phyloP scores from a whole-genome alignment of 1,140 invertebrate species.

The Drosophila dunni region DNA sequence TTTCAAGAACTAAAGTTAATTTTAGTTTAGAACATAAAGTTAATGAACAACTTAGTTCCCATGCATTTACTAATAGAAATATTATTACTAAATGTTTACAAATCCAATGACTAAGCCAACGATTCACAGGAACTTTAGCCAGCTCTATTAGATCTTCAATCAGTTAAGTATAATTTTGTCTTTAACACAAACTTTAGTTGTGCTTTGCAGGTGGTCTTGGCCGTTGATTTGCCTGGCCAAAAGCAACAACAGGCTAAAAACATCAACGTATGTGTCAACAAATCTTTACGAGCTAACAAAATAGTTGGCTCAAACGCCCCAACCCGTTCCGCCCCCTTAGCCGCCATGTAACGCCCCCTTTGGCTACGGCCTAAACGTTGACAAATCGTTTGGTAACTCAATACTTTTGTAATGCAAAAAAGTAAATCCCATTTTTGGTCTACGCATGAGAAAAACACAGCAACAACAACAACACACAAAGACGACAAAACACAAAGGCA shows the following conservation, averaged over 20 bases:
- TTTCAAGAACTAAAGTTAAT: too few species aligned
- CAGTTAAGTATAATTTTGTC: conserved; percentile 9
- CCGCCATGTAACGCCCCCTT: conserved; percentile 2
- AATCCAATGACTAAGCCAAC: too few species aligned
- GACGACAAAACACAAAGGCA: conserved; percentile 37
- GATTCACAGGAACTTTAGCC: background rate
- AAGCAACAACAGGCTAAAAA: conserved; percentile 52
- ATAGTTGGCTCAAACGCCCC: conserved; percentile 43
- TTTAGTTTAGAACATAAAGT: too few species aligned
- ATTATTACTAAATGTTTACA: too few species aligned
- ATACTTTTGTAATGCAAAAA: conserved; percentile 80
- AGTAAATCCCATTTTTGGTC: conserved; percentile 67
- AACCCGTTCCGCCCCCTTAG: conserved; percentile 10
- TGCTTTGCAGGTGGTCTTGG: conserved; percentile 41
- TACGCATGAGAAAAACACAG: conserved; percentile 60
- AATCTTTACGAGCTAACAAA: conserved; percentile 74
- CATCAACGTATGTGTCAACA: conserved; percentile 76
- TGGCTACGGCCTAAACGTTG: conserved; percentile 62
- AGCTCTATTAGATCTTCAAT: conserved; percentile 6
- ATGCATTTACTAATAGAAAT: too few species aligned
- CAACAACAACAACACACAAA: conserved; percentile 28
- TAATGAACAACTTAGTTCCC: too few species aligned
- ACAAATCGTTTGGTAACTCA: conserved; percentile 78
- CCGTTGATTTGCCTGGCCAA: conserved; percentile 38
- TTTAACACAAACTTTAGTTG: conserved; percentile 5